Evolutionary conservation across 2,797 vertebrate species (phyloP).

Genomic region (Karalla daura): DNA sequence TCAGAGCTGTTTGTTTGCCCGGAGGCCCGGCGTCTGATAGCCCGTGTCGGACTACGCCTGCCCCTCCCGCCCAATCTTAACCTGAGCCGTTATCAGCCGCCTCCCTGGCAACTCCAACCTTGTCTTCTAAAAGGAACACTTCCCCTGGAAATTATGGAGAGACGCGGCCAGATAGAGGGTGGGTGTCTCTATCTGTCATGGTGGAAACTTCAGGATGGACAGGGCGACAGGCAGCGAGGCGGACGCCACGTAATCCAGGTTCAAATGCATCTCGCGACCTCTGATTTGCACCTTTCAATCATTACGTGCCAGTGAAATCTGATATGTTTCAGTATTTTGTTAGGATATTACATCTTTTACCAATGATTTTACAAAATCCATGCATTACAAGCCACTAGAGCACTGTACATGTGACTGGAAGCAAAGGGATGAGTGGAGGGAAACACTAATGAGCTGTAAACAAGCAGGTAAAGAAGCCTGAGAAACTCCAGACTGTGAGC

Average conservation of each 20-base stretch:
- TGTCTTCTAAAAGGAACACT: slow-evolving; percentile 76
- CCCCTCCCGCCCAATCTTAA: slow-evolving; percentile 57
- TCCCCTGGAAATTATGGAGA: slow-evolving; percentile 73
- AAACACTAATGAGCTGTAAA: background rate
- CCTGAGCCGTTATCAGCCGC: slow-evolving; percentile 65
- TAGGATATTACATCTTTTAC: too few relatives aligned
- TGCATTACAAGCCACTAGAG: background rate
- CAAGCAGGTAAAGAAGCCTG: too few relatives aligned
- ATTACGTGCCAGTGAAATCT: too few relatives aligned
- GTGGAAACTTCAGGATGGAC: slow-evolving; percentile 24
- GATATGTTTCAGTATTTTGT: background rate
- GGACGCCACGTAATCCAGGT: slow-evolving; percentile 42
- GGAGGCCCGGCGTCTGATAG: slow-evolving; percentile 71
- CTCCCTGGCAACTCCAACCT: slow-evolving; percentile 61
- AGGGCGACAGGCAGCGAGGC: slow-evolving; percentile 18
- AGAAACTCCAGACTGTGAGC: background rate
- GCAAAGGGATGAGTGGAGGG: too few relatives aligned
- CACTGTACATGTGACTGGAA: background rate
- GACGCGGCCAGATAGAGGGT: slow-evolving; percentile 52
- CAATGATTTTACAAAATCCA: background rate
- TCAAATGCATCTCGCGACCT: slow-evolving; percentile 66
- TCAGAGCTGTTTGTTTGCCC: slow-evolving; percentile 78
- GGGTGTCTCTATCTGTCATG: slow-evolving; percentile 47
- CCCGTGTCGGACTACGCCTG: slow-evolving; percentile 53
- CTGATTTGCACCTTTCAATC: background rate